phyloP scores from a whole-genome alignment of 2,888 invertebrate species.

The Tridacna gigas region DNA sequence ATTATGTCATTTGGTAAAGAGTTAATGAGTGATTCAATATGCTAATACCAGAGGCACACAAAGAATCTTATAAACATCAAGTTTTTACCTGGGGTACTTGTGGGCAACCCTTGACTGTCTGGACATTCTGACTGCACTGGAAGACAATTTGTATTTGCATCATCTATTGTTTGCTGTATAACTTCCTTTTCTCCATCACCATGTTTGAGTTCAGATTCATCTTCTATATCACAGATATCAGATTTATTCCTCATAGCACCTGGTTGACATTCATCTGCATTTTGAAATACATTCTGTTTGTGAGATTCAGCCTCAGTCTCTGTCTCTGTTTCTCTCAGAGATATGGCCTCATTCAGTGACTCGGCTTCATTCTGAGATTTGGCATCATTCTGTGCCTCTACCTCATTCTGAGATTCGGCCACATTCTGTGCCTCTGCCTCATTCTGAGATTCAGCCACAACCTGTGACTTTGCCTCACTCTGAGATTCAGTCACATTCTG shows the following conservation, averaged over 20 bases:
- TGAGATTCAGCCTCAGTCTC: conserved; percentile 33
- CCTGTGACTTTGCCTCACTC: conserved; percentile 27
- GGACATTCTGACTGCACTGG: too few relatives aligned
- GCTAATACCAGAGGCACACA: too few relatives aligned
- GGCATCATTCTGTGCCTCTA: conserved; percentile 19
- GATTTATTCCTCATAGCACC: background rate
- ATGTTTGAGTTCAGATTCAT: background rate
- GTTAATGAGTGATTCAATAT: too few relatives aligned
- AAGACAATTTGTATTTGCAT: background rate
- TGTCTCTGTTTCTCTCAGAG: conserved; percentile 24
- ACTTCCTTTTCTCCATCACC: background rate
- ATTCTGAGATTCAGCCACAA: conserved; percentile 33
- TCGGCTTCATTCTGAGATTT: conserved; percentile 21
- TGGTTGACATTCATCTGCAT: background rate
- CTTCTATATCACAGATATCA: background rate
- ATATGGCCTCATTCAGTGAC: conserved; percentile 32
- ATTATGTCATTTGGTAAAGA: too few relatives aligned
- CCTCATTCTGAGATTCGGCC: conserved; percentile 27
- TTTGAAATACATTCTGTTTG: conserved; percentile 31
- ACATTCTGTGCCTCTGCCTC: conserved; percentile 28
- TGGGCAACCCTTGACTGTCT: too few relatives aligned
- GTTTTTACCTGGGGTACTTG: too few relatives aligned
- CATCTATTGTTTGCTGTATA: background rate
- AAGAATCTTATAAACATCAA: too few relatives aligned
- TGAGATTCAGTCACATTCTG: conserved; percentile 33